A percentile compares a stretch with the other conserved stretches of the same genome.
Conservation (phyloP, 2,888 invertebrate genomes). For the Philonicus albiceps region DNA sequence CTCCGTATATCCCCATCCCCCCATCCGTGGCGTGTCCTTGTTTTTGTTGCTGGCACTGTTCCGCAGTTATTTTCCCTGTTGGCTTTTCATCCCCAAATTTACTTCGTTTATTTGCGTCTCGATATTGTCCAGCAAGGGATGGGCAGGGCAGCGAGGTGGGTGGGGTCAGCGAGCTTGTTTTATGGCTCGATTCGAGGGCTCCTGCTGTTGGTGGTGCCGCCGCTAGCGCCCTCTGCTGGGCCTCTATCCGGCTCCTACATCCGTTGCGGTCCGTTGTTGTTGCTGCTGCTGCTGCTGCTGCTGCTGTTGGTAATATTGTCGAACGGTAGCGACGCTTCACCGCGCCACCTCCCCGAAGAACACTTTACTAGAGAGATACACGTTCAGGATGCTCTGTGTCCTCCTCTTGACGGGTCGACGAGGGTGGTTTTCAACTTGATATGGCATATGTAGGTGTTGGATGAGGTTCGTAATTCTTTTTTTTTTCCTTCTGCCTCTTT, state of each 20-base stretch:
- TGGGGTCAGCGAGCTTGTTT: not conserved
- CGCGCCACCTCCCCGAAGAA: not conserved
- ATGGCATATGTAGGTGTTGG: constrained; percentile 12
- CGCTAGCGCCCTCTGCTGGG: not conserved
- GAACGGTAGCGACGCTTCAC: not conserved
- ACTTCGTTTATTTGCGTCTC: constrained; percentile 46
- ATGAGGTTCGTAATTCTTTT: not conserved
- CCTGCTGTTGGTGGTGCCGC: not conserved
- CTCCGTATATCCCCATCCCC: not conserved
- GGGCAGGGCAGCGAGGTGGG: not conserved
- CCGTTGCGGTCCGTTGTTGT: not conserved
- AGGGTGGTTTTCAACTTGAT: not conserved
- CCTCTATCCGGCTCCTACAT: not conserved
- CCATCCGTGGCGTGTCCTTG: not conserved
- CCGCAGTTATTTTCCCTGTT: constrained; percentile 44
- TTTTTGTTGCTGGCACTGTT: constrained; percentile 41
- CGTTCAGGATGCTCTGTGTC: not conserved
- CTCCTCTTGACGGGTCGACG: not conserved
- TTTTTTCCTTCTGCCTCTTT: not conserved
- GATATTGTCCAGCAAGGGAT: constrained; percentile 15
- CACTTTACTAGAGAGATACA: not conserved
- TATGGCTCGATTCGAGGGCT: constrained; percentile 26
- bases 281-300: not conserved
- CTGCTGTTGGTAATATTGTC: not conserved
- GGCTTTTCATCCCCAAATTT: constrained; percentile 48